Conservation (phyloP, 2,113 vertebrate genomes). For the Pardalotus punctatus region DNA sequence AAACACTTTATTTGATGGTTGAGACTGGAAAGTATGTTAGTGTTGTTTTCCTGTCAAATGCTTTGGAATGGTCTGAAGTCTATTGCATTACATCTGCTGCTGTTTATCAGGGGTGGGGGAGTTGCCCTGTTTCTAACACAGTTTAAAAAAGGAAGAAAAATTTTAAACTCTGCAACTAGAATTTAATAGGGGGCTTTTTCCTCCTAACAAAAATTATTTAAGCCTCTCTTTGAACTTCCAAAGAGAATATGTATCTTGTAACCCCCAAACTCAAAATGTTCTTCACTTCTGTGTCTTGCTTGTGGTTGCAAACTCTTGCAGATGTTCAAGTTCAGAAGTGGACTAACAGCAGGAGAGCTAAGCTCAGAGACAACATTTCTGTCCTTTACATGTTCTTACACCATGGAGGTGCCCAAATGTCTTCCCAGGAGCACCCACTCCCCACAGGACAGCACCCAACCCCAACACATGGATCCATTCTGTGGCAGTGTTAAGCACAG, state of each 20-base stretch:
- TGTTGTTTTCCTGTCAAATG: conserved; percentile 39
- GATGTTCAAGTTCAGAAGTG: background rate
- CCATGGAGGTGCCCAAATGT: background rate
- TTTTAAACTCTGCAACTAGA: conserved; percentile 9
- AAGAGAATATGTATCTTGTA: background rate
- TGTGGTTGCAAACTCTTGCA: background rate
- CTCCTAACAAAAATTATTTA: conserved; percentile 6
- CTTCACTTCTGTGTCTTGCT: background rate
- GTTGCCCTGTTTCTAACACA: conserved; percentile 23
- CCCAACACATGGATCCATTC: background rate
- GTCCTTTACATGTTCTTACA: background rate
- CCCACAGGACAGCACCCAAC: background rate
- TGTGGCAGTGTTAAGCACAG: background rate
- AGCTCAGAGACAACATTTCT: background rate
- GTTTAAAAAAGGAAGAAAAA: conserved; percentile 53
- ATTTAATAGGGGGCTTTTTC: conserved; percentile 28
- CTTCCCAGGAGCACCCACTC: background rate
- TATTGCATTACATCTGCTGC: conserved; percentile 61
- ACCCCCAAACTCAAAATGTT: background rate
- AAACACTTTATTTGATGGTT: conserved; percentile 42
- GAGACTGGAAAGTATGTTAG: conserved; percentile 24
- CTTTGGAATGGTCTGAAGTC: conserved; percentile 39
- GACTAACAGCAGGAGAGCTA: background rate
- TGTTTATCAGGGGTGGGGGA: background rate
- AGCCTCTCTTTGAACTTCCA: background rate